A percentile compares a stretch with the other conserved stretches of the same genome.
phyloP scores from a whole-genome alignment of 2,797 vertebrate genomes.

The Enteromius trimaculatus region DNA sequence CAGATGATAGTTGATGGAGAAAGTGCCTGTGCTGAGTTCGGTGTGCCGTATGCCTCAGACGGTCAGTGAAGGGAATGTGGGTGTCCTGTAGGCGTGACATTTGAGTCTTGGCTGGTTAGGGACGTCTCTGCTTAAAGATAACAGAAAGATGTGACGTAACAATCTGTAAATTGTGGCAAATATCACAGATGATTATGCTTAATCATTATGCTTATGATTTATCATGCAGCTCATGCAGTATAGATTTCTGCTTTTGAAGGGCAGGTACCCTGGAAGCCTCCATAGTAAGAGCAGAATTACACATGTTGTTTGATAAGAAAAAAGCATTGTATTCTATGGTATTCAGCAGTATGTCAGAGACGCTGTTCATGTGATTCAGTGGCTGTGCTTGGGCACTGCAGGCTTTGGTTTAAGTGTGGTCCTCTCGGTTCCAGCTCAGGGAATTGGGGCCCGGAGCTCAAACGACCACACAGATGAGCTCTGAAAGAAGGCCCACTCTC shows the following conservation, averaged over 20 bases:
- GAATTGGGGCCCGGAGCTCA: constrained; percentile 50
- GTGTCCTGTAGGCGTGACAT: background rate
- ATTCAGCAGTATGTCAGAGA: background rate
- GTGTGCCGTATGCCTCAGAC: constrained; percentile 2
- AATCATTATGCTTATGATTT: background rate
- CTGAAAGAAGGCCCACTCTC: constrained; percentile 10
- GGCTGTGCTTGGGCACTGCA: background rate
- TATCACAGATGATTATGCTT: background rate
- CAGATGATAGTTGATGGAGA: background rate
- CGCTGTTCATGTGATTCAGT: background rate
- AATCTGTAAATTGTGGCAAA: background rate
- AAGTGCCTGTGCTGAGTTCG: background rate
- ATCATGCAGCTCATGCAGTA: background rate
- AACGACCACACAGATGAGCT: constrained; percentile 64
- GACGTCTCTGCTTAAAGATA: background rate
- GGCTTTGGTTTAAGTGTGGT: constrained; percentile 29
- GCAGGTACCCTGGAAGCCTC: background rate
- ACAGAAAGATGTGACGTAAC: background rate
- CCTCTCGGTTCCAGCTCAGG: constrained; percentile 29
- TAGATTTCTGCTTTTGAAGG: background rate
- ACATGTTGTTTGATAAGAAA: constrained; percentile 4
- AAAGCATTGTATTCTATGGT: background rate
- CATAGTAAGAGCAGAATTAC: background rate
- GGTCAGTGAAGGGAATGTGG: constrained; percentile 4
- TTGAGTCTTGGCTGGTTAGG: background rate